Conservation (phyloP, 2,113 vertebrate genomes). For the Pandion haliaetus region DNA sequence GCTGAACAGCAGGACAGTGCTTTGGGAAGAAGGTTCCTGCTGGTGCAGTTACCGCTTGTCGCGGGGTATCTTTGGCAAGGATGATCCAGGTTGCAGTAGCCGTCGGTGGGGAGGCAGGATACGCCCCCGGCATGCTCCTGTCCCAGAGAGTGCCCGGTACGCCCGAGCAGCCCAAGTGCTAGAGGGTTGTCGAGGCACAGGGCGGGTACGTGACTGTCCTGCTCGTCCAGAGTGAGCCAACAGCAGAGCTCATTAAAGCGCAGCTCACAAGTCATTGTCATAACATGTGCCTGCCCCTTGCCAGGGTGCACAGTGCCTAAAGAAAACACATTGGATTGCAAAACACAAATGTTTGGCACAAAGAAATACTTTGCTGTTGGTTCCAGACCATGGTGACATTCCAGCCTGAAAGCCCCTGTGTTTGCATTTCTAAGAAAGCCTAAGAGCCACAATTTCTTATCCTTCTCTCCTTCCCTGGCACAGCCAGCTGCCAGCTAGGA, state of each 20-base stretch:
- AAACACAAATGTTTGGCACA: neutral
- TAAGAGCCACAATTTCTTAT: neutral
- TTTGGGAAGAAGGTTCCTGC: neutral
- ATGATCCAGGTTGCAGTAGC: neutral
- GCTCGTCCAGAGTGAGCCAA: neutral
- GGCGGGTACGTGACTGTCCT: neutral
- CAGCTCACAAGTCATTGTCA: neutral
- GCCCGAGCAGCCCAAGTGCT: accelerated
- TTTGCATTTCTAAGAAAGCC: neutral
- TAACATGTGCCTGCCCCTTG: neutral
- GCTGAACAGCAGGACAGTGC: neutral
- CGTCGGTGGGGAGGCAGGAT: neutral
- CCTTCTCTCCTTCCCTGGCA: neutral
- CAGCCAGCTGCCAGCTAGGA: neutral
- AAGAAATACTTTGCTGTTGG: neutral
- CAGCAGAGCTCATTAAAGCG: neutral
- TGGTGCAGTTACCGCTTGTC: neutral
- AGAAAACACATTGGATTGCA: neutral
- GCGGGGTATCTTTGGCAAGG: neutral
- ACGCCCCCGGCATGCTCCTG: accelerated
- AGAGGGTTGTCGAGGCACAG: neutral
- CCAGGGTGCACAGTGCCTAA: neutral
- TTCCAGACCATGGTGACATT: neutral
- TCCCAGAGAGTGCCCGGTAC: neutral
- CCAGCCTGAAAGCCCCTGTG: neutral